Conservation (phyloP, 2,113 vertebrate species). For the Salvelinus namaycush region DNA sequence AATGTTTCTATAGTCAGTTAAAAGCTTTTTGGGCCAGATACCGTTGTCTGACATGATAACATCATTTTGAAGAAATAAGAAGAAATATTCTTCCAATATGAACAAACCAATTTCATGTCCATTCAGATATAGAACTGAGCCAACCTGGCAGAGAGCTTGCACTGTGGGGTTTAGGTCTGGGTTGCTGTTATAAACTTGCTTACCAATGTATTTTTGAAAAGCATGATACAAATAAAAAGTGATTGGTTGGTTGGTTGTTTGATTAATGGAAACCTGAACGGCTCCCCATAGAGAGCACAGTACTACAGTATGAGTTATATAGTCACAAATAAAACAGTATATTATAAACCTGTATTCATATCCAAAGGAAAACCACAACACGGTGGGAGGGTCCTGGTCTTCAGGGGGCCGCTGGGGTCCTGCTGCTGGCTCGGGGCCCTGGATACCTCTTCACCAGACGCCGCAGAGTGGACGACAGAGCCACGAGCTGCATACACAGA, state of each 20-base stretch:
- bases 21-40: conserved; percentile 25
- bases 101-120: conserved; percentile 44
- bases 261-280: neutral
- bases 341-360: neutral
- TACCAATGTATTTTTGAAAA: too few species aligned
- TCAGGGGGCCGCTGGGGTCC: conserved; percentile 55
- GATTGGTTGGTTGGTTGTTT: too few species aligned
- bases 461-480: conserved; percentile 80
- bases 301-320: neutral
- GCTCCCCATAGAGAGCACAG: neutral
- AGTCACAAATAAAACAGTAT: neutral
- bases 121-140: conserved; percentile 22
- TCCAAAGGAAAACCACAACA: conserved; percentile 2
- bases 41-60: conserved; percentile 27
- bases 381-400: conserved; percentile 48
- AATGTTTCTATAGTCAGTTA: neutral
- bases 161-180: too few species aligned
- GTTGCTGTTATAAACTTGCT: too few species aligned
- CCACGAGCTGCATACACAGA: conserved; percentile 65
- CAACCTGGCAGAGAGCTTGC: conserved; percentile 40
- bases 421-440: conserved; percentile 66
- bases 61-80: conserved; percentile 23
- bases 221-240: too few species aligned
- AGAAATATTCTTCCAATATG: conserved; percentile 34
- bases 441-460: conserved; percentile 84